Percentiles rank a stretch among this genome's conserved stretches.
These are phyloP conservation scores for Thryonomys swinderianus DNA, from an alignment of 2,113 vertebrate species.

Conservation along the genomic window DNA sequence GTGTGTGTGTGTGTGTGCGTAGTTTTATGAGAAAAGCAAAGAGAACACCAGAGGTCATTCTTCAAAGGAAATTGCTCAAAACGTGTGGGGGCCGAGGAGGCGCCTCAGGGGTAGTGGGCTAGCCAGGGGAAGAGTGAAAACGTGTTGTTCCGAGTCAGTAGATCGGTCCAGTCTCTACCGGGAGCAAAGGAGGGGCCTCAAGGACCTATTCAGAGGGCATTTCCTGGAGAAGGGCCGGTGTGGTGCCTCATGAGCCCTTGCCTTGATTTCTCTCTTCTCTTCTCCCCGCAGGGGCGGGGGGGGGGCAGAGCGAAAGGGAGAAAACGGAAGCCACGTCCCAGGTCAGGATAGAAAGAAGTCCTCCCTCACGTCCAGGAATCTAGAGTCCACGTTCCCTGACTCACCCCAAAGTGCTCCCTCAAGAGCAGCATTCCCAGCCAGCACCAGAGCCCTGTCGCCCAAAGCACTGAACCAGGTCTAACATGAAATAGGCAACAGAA, in stretches of 20 bases:
- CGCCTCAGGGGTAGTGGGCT: not conserved
- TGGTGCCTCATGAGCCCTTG: not conserved
- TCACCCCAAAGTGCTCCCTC: not conserved
- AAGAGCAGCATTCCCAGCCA: not conserved
- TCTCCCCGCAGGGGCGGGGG: not conserved
- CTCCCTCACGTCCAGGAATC: not conserved
- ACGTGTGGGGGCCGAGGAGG: not conserved
- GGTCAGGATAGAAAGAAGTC: not conserved
- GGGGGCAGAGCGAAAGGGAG: not conserved
- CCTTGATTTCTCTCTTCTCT: not conserved
- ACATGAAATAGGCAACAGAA: not conserved
- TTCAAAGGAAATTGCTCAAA: constrained; percentile 6
- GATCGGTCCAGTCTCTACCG: not conserved
- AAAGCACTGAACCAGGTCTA: not conserved
- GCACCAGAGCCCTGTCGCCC: not conserved
- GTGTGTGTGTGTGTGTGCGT: no score
- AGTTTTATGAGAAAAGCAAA: no score
- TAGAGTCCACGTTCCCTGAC: not conserved
- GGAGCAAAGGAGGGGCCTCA: no score
- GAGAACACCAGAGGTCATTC: not conserved
- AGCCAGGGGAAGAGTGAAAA: not conserved
- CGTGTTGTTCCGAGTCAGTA: not conserved
- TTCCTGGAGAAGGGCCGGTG: not conserved
- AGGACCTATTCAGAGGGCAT: not conserved
- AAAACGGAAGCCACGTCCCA: not conserved